These are phyloP conservation scores for Vespertilio murinus DNA, from an alignment of 2,797 vertebrate genomes.

Conservation along the genomic window DNA sequence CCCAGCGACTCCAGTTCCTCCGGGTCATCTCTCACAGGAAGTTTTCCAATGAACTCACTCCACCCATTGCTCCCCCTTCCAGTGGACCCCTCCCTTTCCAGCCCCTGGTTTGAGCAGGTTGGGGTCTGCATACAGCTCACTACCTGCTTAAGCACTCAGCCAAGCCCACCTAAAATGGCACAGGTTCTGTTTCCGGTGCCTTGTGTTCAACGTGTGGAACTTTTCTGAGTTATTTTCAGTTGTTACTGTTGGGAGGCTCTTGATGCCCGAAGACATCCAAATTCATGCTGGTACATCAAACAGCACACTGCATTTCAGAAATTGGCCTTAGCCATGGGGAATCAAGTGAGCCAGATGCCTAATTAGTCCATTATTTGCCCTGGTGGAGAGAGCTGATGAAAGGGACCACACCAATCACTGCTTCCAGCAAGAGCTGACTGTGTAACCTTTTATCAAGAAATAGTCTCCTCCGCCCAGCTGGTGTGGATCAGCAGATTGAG, in stretches of 20 bases:
- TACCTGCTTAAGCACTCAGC: neutral
- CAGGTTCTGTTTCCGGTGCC: neutral
- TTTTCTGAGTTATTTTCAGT: conserved; percentile 65
- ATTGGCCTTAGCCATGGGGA: conserved; percentile 79
- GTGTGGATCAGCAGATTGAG: too few species aligned
- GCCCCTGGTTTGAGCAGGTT: neutral
- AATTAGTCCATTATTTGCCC: conserved; percentile 84
- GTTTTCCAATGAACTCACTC: neutral
- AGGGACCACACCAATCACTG: conserved; percentile 77
- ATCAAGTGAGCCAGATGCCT: conserved; percentile 83
- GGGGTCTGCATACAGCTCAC: neutral
- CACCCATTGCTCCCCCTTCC: neutral
- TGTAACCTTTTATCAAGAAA: conserved; percentile 79
- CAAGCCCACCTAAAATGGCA: neutral
- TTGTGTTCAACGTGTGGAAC: conserved; percentile 37
- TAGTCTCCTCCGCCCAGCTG: neutral
- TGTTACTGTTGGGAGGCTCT: conserved; percentile 64
- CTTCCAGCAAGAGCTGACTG: conserved; percentile 75
- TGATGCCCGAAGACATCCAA: too few species aligned
- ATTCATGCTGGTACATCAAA: conserved; percentile 78
- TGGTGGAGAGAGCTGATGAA: conserved; percentile 80
- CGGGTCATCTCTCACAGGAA: neutral
- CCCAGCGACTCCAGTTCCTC: neutral
- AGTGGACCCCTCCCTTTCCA: neutral
- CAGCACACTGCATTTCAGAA: conserved; percentile 79